Percentiles rank a stretch among this genome's conserved stretches.
Evolutionary conservation across 2,888 invertebrate genomes (phyloP).

Genomic region (Diaprepes abbreviatus): DNA sequence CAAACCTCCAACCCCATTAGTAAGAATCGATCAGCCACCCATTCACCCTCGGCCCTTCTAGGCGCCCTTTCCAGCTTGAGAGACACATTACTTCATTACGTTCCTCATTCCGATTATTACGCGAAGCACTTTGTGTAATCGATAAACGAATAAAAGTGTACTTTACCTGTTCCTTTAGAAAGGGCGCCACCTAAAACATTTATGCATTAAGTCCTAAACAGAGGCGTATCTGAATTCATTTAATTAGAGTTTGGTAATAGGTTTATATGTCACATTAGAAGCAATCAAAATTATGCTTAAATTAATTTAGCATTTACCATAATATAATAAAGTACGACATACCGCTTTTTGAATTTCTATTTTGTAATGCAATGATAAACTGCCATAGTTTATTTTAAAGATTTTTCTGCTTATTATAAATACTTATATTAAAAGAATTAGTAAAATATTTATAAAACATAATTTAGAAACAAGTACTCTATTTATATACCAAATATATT

Average conservation of each 20-base stretch:
- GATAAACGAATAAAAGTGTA: conserved; percentile 52
- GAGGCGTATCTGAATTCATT: background rate
- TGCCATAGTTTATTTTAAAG: no score
- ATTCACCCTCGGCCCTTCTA: conserved; percentile 12
- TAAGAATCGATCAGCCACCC: conserved; percentile 33
- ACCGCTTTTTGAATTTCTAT: no score
- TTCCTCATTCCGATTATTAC: conserved; percentile 44
- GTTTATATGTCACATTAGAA: no score
- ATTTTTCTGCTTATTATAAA: no score
- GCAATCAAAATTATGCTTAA: no score
- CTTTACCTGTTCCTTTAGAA: conserved; percentile 36
- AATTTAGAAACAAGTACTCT: no score
- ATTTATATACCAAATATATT: no score
- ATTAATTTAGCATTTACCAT: no score
- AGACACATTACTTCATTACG: conserved; percentile 45
- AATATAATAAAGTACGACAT: no score
- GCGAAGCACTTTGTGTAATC: conserved; percentile 53
- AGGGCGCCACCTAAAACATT: conserved; percentile 34
- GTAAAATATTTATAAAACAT: no score
- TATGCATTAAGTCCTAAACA: conserved; percentile 5
- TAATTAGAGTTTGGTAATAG: background rate
- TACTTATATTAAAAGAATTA: no score
- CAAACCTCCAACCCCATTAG: conserved; percentile 34
- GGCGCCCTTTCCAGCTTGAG: conserved; percentile 29
- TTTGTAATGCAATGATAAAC: no score